Evolutionary conservation across 2,888 invertebrate species (phyloP), one percentile per base, ranked within the genome.

Genomic region (Mechanitis messenoides): DNA sequence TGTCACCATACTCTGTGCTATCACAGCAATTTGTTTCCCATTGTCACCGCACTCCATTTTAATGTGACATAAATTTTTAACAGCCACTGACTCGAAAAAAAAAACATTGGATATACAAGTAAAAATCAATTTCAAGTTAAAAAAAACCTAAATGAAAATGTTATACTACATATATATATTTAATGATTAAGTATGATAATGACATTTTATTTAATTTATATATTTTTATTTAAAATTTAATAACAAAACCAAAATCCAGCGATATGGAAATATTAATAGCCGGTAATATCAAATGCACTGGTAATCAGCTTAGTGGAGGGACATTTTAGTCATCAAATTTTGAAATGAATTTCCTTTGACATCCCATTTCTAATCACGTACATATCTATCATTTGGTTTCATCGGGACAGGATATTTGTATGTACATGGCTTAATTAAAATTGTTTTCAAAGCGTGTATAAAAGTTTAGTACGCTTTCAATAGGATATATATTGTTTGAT

Each of bases 301-400:
- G 38, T 60, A 55, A 60, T 59, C 60, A 38, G 38, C 47, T 50
- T 38, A 50, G 38, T 42, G 55, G 38, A 47, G 38, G 42, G 55
- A 33, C 55, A 55, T 50, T 7, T 20, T 42, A 11, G 60, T 46
- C n/a, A 50, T 50, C 60, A 55, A 55, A 60, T 56, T 60, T 60
- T 47, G 50, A 42, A 55, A 60, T 60, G 47, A 50, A 55, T 60
- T 60, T 55, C 60, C 55, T 60, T 59, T 53, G 28, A 59, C 50
- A 50, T 50, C 50, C n/a, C 50, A n/a, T 31, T 50, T 50, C 31
- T 31, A 50, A 50, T 50, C 31, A 31, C 31, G 31, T 50, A 42
- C 9, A 42, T 42, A 50, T 50, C 50, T 50, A 50, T 50, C 28
- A 50, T 50, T 50, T 31, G 50, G 28, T 50, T 50, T 50, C 50